Base-by-base conservation (phyloP, 2,113 vertebrate genomes). In the Mus spicilegus region DNA sequence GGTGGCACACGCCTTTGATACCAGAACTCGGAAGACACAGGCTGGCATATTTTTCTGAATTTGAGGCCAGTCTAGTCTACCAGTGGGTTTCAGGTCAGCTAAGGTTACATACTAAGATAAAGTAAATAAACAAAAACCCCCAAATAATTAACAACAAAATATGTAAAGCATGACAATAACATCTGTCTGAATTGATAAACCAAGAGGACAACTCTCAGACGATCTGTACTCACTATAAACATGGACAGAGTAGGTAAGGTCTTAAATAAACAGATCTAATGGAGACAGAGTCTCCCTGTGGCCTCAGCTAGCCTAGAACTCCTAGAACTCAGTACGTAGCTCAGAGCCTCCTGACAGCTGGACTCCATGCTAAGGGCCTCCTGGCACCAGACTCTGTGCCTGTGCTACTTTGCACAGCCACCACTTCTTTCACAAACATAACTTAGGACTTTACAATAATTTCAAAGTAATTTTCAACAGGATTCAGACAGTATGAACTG, bases 211-310 rank as follows among this genome's bases (percentile, higher is more conserved):
- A 54, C 58, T 95, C 77, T 89, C 5, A 28, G 84, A 90, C 78
- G 84, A 95, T 54, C 72, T 78, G n/a, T 76, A 77, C 82, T 92
- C 56, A 77, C 11, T 84, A 7, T 95, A 56, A 89, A 77, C 58
- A 90, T 51, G 22, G 28, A 80, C 42, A 42, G 33, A 81, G 28
- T 30, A 91, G 46, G 86, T 39, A 56, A 12, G 89, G 39, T 49
- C 28, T 84, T 63, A 26, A 61, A 26, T 30, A 82, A 61, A 20
- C 19, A 36, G 28, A 80, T 2, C n/a, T 28, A 84, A 26, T 54
- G 49, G 30, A 39, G 16, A 42, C 9, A 69, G 73, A 10, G 36
- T 70, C 36, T 81, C 51, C 19, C 5, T 24, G 54, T 39, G n/a
- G 58, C 58, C 58, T 36, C 14, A 20, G 81, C 36, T 19, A 63